These are phyloP conservation scores for Microtus californicus DNA, from an alignment of 2,797 vertebrate species.

Conservation along the genomic window DNA sequence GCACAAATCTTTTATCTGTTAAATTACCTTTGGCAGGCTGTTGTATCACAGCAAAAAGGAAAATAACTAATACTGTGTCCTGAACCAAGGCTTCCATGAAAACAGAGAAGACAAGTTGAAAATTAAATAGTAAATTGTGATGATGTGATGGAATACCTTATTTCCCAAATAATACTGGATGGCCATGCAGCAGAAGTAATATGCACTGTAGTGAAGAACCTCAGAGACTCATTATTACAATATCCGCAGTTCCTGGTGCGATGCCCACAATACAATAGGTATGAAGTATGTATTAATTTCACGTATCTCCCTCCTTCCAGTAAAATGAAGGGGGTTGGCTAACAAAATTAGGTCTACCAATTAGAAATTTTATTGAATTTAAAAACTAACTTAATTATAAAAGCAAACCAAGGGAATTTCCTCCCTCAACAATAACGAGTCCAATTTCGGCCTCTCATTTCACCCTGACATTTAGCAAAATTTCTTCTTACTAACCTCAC, in stretches of 20 bases:
- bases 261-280: neutral
- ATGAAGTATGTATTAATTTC: neutral
- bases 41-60: neutral
- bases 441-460: constrained; percentile 1
- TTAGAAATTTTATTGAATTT: neutral
- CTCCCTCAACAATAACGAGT: neutral
- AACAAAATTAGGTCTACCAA: neutral
- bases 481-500: neutral
- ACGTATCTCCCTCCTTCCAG: neutral
- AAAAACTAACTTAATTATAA: constrained; percentile 35
- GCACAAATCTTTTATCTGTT: neutral
- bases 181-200: neutral
- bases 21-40: neutral
- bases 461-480: neutral
- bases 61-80: neutral
- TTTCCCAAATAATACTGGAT: neutral
- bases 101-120: neutral
- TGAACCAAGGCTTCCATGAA: neutral
- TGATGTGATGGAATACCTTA: neutral
- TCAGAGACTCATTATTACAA: neutral
- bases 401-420: neutral
- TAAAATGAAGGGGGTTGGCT: neutral
- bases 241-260: neutral
- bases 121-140: neutral
- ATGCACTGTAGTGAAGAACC: neutral